Conservation (phyloP, 2,113 vertebrate genomes). For the Clinocottus analis region DNA sequence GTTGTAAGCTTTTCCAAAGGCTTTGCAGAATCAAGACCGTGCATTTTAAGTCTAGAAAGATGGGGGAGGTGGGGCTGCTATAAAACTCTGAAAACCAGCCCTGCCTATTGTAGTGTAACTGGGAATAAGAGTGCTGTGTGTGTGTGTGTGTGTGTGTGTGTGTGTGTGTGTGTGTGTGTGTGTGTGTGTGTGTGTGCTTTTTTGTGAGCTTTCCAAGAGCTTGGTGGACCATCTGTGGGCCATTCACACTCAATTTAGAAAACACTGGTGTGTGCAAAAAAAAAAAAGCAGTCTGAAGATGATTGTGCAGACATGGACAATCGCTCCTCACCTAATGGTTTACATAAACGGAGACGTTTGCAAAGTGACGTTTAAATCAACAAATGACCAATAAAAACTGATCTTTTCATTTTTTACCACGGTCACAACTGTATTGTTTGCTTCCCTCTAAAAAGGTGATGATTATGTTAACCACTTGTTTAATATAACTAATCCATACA, state of each 20-base stretch:
- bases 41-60: conserved; percentile 2
- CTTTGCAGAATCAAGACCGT: conserved; percentile 25
- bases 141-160: background rate
- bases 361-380: background rate
- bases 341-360: background rate
- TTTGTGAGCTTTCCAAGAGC: conserved; percentile 13
- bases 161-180: too few relatives aligned
- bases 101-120: conserved; percentile 16
- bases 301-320: background rate
- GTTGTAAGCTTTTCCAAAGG: conserved; percentile 25
- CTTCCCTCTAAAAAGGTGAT: background rate
- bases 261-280: background rate
- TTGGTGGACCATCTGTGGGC: background rate
- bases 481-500: background rate
- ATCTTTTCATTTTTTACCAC: background rate
- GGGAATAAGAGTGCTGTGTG: background rate
- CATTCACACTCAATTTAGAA: background rate
- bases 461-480: background rate
- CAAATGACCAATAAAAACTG: background rate
- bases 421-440: background rate
- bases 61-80: background rate
- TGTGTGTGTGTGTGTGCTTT: conserved; percentile 10
- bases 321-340: background rate
- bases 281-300: background rate
- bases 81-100: conserved; percentile 27